Evolutionary conservation across 2,797 vertebrate genomes (phyloP), one percentile per base, ranked within the genome.

Genomic region (Onychomys torridus): DNA sequence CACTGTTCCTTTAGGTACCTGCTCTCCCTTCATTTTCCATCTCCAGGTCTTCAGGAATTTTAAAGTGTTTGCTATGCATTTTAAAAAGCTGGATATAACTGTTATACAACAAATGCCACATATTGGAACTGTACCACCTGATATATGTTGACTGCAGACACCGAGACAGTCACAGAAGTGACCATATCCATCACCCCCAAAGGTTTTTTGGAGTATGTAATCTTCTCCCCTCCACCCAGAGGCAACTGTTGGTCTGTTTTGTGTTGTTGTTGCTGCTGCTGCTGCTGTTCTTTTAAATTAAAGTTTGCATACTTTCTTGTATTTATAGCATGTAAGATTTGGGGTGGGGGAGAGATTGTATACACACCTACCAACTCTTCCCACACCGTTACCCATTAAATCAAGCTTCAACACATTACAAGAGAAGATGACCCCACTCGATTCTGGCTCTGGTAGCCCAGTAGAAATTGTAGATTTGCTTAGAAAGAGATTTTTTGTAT

Each of bases 1-100:
- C 34, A 19, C 75, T 52, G 61, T 1, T 92, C 75, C 32, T 92
- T 92, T 85, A 17, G 34, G 21, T 23, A 79, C 59, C 71, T 40
- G 57, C 29, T 76, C 8, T 37, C n/a, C 19, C 21, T 71, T 57
- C 32, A 29, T 76, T 84, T 75, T 63, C 57, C 25, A 91, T 40
- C 96, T 83, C 27, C 61, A 81, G 37, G 90, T 84, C 34, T 82
- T 95, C 52, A 67, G 69, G 76, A 85, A 81, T 61, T 55, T 55
- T 81, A 61, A 84, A 93, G 23, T 49, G 6, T n/a, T 90, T 75
- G 52, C 90, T 92, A 81, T 90, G 86, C n/a, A 90, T 65, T 94
- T 84, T 37, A 87, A 55, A 52, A 82, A 94, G 10, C 19, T 93
- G 78, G 34, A 10, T 71, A 27, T 71, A 57, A 69, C 27, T 78